These are phyloP conservation scores for Ridgeia piscesae DNA, from an alignment of 1,140 invertebrate species.

Conservation along the genomic window DNA sequence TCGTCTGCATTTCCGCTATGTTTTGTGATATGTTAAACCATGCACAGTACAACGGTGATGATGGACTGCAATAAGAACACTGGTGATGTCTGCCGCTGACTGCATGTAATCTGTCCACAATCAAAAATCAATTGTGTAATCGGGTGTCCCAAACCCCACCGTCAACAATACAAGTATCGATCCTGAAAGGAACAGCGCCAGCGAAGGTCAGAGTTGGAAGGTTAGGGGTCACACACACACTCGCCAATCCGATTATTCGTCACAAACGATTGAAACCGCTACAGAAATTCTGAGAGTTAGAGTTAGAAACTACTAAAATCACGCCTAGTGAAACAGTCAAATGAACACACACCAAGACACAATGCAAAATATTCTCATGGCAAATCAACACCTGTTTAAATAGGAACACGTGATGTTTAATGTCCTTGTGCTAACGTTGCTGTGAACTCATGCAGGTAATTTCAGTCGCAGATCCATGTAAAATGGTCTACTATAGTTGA, in stretches of 20 bases:
- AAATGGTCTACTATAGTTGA: too few relatives aligned
- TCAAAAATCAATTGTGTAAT: neutral
- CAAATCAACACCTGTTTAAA: neutral
- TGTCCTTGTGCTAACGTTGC: neutral
- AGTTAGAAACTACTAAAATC: neutral
- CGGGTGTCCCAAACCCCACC: neutral
- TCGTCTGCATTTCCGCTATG: neutral
- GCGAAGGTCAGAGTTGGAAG: neutral
- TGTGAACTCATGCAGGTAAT: neutral
- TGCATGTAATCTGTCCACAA: neutral
- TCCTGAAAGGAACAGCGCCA: neutral
- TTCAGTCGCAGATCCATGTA: neutral
- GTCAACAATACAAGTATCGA: neutral
- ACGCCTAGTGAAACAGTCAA: neutral
- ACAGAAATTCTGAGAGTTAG: neutral
- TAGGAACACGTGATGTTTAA: neutral
- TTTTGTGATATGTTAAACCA: neutral
- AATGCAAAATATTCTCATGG: neutral
- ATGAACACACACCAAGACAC: neutral
- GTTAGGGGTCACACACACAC: neutral
- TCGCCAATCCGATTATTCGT: neutral
- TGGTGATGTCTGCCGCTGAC: neutral
- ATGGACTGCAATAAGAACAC: too few relatives aligned
- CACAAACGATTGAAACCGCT: neutral
- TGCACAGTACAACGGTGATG: neutral